Base-by-base conservation (phyloP, 2,113 vertebrate species). In the Helogale parvula region DNA sequence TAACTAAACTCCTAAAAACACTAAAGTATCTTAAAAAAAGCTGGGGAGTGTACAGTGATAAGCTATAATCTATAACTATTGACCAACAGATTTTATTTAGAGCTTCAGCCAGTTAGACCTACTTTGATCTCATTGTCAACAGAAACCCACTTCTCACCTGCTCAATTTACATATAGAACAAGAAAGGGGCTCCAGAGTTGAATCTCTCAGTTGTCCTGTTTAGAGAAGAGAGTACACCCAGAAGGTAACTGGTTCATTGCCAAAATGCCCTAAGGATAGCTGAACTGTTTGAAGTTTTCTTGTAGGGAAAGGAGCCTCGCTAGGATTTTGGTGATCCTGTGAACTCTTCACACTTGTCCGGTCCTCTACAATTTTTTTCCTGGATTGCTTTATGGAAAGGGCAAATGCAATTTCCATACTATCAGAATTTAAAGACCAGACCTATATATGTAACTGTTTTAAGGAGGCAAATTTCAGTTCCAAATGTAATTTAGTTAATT, bases 291-390 rank as follows among this genome's bases (percentile, higher is more conserved):
- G 35, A 74, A 38, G 29, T 86, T 93, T 82, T 57, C 71, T 76
- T 76, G 15, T 45, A 60, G 45, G 13, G 68, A 86, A 77, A 87
- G 15, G n/a, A 91, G 31, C 66, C 57, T 71, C 13, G 41, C 0
- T 52, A 93, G 47, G 35, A 71, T 47, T 93, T 50, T 74, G 65
- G 77, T 77, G 57, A 45, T 65, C 15, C 50, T 57, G 5, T 90
- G 54, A 50, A 35, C 66, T 88, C 54, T 69, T 93, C 35, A 45
- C 68, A 85, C 33, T 90, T 93, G 33, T 94, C 66, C 95, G 85
- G 60, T 17, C 4, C 29, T 74, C 27, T 45, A 68, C 27, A 31
- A 45, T 68, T 21, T 79, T 77, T 81, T 81, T 81, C 74, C n/a
- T 85, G 3, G n/a, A 50, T 80, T 85, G 27, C 83, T 47, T 80